Base-by-base conservation (phyloP, 2,113 vertebrate species). In the Dromaius novaehollandiae region DNA sequence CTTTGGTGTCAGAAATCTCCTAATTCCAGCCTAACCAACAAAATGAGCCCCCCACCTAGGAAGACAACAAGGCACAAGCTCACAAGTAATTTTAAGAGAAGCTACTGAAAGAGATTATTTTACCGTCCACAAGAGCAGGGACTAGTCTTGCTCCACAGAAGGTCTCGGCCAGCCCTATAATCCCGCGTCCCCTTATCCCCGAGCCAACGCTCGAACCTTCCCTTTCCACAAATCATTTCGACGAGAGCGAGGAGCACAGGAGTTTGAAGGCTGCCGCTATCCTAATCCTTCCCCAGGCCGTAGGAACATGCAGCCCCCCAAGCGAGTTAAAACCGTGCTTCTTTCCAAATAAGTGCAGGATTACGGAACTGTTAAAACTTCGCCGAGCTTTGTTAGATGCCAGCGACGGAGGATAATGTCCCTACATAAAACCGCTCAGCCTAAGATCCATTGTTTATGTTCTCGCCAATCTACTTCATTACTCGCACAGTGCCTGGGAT, bases 341-440 rank as follows among this genome's bases (percentile, higher is more conserved):
- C n/a, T 30, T 53, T 46, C n/a, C 1, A 1, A 66, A 48, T 26
- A 58, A 51, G 38, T 38, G 42, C 50, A 56, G 71, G 56, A 91
- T 87, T 61, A 82, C 0, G 3, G 88, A 86, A 58, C 87, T 4
- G 1, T 24, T 0, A 9, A 19, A 92, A 88, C 46, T 79, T 9
- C 8, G 80, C 16, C 1, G 10, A 0, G 12, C 73, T 73, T 55
- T 82, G 53, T 51, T 55, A 79, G 71, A 68, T 22, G 69, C 86
- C 8, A 8, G 16, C 0, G 12, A 58, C 1, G 3, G 84, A 65
- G 46, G 65, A 77, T 48, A 75, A 92, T 4, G 56, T 58, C 78
- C 93, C 82, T 53, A 10, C 51, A 64, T 60, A 86, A 95, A 97
- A 85, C 46, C 70, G 51, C 64, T 86, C 91, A 81, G 74, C 66